Conservation (phyloP, 1,140 invertebrate species). For the Limonius californicus region DNA sequence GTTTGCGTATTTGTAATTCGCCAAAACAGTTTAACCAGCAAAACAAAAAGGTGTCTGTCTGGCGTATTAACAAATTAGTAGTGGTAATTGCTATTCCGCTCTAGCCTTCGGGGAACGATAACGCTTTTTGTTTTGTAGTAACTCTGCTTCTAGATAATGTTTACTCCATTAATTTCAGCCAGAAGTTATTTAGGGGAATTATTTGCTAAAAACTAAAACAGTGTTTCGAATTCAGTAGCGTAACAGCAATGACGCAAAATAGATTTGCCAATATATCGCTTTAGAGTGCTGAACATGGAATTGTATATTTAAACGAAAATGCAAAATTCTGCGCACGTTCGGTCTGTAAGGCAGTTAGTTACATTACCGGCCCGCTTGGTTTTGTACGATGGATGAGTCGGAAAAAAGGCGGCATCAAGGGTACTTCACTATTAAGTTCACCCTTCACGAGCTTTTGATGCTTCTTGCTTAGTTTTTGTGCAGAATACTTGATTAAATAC, state of each 20-base stretch:
- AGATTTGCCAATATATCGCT: background rate
- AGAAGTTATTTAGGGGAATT: background rate
- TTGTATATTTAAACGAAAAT: background rate
- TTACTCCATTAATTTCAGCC: background rate
- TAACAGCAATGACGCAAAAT: background rate
- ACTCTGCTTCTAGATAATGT: background rate
- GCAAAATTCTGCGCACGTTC: conserved; percentile 12
- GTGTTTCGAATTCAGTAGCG: no score
- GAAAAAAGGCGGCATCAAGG: conserved; percentile 12
- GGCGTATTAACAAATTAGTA: background rate
- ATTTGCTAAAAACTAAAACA: no score
- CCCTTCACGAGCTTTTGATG: conserved; percentile 13
- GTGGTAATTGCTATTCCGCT: background rate
- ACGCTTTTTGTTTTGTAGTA: background rate
- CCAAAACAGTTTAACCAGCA: no score
- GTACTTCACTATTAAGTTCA: conserved; percentile 14
- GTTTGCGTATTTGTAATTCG: no score
- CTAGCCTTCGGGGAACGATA: background rate
- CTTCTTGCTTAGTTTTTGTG: conserved; percentile 8
- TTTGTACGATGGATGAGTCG: conserved; percentile 12
- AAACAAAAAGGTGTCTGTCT: no score
- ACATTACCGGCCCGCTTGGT: conserved; percentile 10
- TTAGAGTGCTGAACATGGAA: background rate
- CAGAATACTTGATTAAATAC: conserved; percentile 10
- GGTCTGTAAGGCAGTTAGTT: conserved; percentile 8